A percentile compares a stretch with the other conserved stretches of the same genome.
Conservation (phyloP, 2,797 vertebrate genomes). For the Mycteria americana region DNA sequence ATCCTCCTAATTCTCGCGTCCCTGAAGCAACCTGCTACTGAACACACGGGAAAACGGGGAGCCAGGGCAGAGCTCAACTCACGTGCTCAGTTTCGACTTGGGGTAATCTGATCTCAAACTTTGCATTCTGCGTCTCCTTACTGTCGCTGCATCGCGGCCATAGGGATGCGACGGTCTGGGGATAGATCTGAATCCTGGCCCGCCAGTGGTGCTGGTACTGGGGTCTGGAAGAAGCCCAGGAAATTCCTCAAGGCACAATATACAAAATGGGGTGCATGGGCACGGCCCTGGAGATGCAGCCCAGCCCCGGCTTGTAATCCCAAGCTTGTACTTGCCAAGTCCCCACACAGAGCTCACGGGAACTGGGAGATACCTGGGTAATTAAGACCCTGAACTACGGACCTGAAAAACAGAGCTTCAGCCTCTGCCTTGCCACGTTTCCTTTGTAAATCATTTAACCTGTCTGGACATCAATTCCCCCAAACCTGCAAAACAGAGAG, state of each 20-base stretch:
- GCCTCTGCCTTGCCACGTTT: neutral
- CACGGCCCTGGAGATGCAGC: neutral
- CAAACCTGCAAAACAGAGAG: neutral
- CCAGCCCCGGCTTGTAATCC: neutral
- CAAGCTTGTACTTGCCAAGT: neutral
- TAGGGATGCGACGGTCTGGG: neutral
- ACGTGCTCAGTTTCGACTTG: neutral
- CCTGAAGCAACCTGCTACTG: neutral
- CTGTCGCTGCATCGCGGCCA: accelerated
- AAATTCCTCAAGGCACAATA: neutral
- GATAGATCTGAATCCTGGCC: neutral
- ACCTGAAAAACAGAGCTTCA: neutral
- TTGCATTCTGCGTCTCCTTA: neutral
- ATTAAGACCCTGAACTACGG: neutral
- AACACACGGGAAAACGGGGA: accelerated
- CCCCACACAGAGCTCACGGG: neutral
- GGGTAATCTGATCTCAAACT: neutral
- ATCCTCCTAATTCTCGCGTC: neutral
- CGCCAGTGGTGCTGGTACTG: neutral
- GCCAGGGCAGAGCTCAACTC: neutral
- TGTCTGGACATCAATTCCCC: neutral
- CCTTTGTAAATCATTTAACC: neutral
- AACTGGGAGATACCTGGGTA: neutral
- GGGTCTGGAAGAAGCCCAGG: neutral
- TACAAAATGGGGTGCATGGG: accelerated